These are phyloP conservation scores for Leptarthrus brevirostris DNA, from an alignment of 2,888 invertebrate species.

Conservation along the genomic window DNA sequence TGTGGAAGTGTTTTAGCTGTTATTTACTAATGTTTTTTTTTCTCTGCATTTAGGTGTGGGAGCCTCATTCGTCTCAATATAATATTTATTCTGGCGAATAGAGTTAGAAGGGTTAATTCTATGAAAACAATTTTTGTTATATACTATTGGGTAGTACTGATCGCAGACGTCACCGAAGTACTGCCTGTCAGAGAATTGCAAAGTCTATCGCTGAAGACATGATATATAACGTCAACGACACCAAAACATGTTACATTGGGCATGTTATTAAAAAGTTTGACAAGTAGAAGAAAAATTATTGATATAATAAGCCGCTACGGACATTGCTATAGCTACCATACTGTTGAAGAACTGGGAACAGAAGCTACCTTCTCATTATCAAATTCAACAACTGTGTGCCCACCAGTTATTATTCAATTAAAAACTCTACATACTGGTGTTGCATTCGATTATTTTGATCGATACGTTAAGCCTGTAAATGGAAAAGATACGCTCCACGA, in stretches of 20 bases:
- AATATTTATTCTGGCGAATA: no score
- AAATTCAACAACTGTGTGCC: slow-evolving; percentile 55
- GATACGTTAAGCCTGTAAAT: slow-evolving; percentile 3
- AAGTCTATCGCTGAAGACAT: slow-evolving; percentile 54
- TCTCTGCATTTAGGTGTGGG: no score
- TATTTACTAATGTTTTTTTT: no score
- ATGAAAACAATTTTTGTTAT: background rate
- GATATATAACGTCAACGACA: slow-evolving; percentile 56
- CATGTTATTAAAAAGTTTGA: slow-evolving; percentile 59
- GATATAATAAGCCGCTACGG: slow-evolving; percentile 60
- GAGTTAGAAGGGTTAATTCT: no score
- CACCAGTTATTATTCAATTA: slow-evolving; percentile 54
- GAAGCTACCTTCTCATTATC: slow-evolving; percentile 57
- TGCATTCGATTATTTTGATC: background rate
- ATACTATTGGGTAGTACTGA: background rate
- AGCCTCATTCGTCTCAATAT: no score
- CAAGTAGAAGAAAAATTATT: slow-evolving; percentile 58
- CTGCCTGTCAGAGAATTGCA: background rate
- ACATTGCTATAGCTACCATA: slow-evolving; percentile 57
- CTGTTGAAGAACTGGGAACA: slow-evolving; percentile 61
- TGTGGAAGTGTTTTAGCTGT: no score
- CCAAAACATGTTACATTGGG: slow-evolving; percentile 59
- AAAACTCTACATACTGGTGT: slow-evolving; percentile 56
- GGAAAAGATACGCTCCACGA: no score
- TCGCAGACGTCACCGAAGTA: slow-evolving; percentile 1